Percentiles rank a stretch among this genome's conserved stretches.
Evolutionary conservation across 2,797 vertebrate species (phyloP).

Genomic region (Geotrypetes seraphini): DNA sequence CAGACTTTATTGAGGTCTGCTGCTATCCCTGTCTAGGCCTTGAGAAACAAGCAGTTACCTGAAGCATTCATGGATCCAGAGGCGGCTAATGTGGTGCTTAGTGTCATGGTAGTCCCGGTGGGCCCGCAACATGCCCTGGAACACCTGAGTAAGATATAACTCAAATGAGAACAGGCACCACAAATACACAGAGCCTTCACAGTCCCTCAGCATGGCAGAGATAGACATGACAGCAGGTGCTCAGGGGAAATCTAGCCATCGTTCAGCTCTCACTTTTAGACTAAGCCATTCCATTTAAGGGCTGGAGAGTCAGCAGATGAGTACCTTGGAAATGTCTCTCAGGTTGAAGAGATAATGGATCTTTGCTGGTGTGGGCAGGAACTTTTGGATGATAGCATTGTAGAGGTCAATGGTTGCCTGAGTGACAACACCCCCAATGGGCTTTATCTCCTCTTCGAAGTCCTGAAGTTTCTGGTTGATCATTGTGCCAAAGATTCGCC

Average conservation of each 20-base stretch:
- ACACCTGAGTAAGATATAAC: conserved; percentile 49
- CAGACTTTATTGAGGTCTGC: no score
- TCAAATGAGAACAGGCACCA: no score
- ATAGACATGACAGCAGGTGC: no score
- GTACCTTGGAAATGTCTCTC: conserved; percentile 85
- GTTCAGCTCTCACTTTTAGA: background rate
- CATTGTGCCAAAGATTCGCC: conserved; percentile 72
- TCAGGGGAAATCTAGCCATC: background rate
- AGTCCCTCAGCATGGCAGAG: background rate
- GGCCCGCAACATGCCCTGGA: conserved; percentile 76
- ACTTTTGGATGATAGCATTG: conserved; percentile 53
- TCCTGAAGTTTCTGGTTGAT: conserved; percentile 77
- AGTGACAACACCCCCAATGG: conserved; percentile 65
- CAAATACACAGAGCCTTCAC: background rate
- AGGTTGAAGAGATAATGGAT: conserved; percentile 89
- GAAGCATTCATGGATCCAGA: conserved; percentile 87
- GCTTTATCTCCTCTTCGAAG: conserved; percentile 74
- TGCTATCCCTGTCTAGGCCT: no score
- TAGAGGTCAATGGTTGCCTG: conserved; percentile 76
- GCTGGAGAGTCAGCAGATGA: no score
- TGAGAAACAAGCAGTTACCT: no score
- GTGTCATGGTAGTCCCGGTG: conserved; percentile 75
- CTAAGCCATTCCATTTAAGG: background rate
- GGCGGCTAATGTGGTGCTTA: conserved; percentile 62
- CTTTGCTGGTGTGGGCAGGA: conserved; percentile 79